phyloP scores from a whole-genome alignment of 2,888 invertebrate species.

The Phragmatobia fuliginosa region DNA sequence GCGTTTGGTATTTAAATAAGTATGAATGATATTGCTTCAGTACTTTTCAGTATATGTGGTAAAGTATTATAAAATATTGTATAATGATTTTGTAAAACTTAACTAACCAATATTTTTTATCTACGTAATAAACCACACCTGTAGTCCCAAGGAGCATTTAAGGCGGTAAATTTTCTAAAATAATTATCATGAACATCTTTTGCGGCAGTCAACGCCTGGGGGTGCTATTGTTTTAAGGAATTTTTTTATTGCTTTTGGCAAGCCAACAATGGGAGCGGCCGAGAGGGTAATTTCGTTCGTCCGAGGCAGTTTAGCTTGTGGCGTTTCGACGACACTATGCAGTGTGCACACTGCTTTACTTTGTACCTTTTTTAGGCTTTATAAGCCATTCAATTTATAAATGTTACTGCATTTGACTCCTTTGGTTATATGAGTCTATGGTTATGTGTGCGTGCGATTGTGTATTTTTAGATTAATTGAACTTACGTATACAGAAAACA shows the following conservation, averaged over 20 bases:
- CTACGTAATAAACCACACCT: constrained; percentile 75
- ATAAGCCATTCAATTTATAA: constrained; percentile 55
- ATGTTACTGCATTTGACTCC: constrained; percentile 48
- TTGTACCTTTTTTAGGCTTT: constrained; percentile 58
- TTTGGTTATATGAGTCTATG: constrained; percentile 19
- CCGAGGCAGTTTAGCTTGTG: constrained; percentile 68
- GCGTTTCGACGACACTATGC: constrained; percentile 63
- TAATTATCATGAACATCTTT: constrained; percentile 84
- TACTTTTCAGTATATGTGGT: constrained; percentile 20
- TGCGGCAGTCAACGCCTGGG: constrained; percentile 77
- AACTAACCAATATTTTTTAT: constrained; percentile 47
- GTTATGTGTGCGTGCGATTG: constrained; percentile 1
- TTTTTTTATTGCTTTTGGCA: constrained; percentile 83
- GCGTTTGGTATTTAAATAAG: neutral
- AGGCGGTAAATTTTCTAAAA: constrained; percentile 79
- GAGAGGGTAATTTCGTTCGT: constrained; percentile 74
- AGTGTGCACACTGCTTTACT: constrained; percentile 57
- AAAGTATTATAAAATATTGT: constrained; percentile 23
- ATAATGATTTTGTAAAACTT: constrained; percentile 40
- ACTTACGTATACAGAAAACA: constrained; percentile 36
- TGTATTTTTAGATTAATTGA: constrained; percentile 36
- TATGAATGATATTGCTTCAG: neutral
- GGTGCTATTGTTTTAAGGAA: constrained; percentile 84
- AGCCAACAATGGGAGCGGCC: constrained; percentile 82
- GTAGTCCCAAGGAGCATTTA: constrained; percentile 77